Conservation (phyloP, 2,113 vertebrate genomes). For the Zosterops borbonicus region DNA sequence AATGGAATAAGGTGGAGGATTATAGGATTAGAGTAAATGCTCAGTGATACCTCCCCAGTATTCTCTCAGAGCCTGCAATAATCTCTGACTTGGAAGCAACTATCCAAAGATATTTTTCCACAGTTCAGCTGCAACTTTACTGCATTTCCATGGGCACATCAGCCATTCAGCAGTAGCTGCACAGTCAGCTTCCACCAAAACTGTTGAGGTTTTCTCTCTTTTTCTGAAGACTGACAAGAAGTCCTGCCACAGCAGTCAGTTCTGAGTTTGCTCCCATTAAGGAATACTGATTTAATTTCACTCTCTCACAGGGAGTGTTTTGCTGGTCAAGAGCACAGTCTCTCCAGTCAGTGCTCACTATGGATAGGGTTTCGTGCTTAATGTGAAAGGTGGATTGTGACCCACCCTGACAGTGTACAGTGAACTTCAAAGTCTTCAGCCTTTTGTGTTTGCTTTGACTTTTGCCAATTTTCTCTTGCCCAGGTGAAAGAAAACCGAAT, state of each 20-base stretch:
- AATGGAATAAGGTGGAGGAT: constrained; percentile 53
- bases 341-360: background rate
- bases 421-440: background rate
- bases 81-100: background rate
- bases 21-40: constrained; percentile 17
- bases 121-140: background rate
- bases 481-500: constrained; percentile 88
- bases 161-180: background rate
- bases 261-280: background rate
- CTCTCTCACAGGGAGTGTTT: background rate
- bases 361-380: background rate
- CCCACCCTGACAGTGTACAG: background rate
- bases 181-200: background rate
- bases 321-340: background rate
- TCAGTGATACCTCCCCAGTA: background rate
- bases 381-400: background rate
- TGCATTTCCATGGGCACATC: rapidly evolving
- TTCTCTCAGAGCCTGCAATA: background rate
- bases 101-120: background rate
- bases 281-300: background rate
- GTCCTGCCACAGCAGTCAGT: background rate
- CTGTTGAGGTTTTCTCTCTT: background rate
- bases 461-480: background rate
- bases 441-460: background rate
- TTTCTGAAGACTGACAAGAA: background rate